Evolutionary conservation across 2,888 invertebrate species (phyloP), one percentile per base, ranked within the genome.

Genomic region (Coecobrya sp.): DNA sequence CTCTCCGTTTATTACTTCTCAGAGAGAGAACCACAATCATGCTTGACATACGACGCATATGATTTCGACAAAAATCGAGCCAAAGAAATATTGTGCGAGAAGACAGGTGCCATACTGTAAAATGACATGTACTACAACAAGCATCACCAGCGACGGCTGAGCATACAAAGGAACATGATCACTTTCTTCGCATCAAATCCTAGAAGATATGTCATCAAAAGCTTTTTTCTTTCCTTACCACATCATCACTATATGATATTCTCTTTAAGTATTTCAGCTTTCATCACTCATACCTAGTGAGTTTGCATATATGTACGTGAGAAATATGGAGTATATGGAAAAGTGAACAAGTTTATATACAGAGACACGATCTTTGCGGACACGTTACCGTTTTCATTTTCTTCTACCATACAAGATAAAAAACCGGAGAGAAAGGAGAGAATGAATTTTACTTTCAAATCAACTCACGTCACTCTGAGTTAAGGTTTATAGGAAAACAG

Each of bases 401-500:
- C 84, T 84, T 59, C 10, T 19, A 65, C 84, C 70, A 36, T 52
- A 89, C 70, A 22, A 82, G 88, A 79, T 88, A 79, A 79, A n/a
- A 88, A 81, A 79, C 5, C 3, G 25, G 13, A 45, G 68, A 70
- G 52, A 86, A 70, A 52, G 25, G 49, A 76, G 49, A 84, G 65
- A 68, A 36, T 36, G 82, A 90, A 90, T 86, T 90, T 90, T 79
- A 90, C 85, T 90, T 90, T 90, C 79, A 90, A 90, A 85, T 90
- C 90, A 90, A 90, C 84, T 70, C 79, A 90, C 85, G 86, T 90
- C 90, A 90, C 79, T 90, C 86, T 79, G 36, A 65, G 85, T 90
- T 90, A 86, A 89, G 73, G 70, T 70, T 70, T 84, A 59, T 84
- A 73, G 73, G 68, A 82, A 89, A 89, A 81, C 89, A 73, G 84